Percentiles rank a stretch among this genome's conserved stretches.
phyloP scores from a whole-genome alignment of 2,888 invertebrate species.

The Mechanitis mazaeus region DNA sequence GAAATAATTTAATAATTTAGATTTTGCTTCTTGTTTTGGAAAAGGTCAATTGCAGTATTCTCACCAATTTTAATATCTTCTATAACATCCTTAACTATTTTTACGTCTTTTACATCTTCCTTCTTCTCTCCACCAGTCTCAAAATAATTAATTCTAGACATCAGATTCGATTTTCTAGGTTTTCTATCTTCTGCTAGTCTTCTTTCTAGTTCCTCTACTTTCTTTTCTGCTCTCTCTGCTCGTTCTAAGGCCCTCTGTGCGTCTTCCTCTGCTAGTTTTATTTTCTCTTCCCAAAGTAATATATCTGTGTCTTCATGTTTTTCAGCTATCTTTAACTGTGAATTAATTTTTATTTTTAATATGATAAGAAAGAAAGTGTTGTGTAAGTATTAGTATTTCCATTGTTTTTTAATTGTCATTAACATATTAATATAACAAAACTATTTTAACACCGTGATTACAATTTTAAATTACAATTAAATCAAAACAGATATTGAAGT shows the following conservation, averaged over 20 bases:
- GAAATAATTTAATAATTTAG: conserved; percentile 19
- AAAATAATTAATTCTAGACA: conserved; percentile 64
- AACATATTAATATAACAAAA: no score
- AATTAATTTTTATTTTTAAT: not conserved
- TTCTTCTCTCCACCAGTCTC: conserved; percentile 52
- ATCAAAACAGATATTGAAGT: no score
- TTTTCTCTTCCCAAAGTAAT: conserved; percentile 82
- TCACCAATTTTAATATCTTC: conserved; percentile 29
- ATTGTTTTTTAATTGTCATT: no score
- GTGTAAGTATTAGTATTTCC: no score
- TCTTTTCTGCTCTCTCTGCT: conserved; percentile 72
- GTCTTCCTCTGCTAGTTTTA: conserved; percentile 82
- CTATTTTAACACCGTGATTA: no score
- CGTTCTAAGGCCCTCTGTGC: conserved; percentile 77
- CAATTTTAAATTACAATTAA: no score
- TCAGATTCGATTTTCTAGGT: conserved; percentile 44
- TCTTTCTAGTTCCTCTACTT: conserved; percentile 37
- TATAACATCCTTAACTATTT: conserved; percentile 24
- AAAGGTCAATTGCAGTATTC: not conserved
- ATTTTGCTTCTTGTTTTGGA: not conserved
- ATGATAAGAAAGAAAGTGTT: no score
- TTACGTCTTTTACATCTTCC: conserved; percentile 28
- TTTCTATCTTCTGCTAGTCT: conserved; percentile 29
- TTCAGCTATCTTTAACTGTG: conserved; percentile 77
- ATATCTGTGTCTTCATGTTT: conserved; percentile 81